Evolutionary conservation across 2,113 vertebrate genomes (phyloP).

Genomic region (Lagenorhynchus albirostris): DNA sequence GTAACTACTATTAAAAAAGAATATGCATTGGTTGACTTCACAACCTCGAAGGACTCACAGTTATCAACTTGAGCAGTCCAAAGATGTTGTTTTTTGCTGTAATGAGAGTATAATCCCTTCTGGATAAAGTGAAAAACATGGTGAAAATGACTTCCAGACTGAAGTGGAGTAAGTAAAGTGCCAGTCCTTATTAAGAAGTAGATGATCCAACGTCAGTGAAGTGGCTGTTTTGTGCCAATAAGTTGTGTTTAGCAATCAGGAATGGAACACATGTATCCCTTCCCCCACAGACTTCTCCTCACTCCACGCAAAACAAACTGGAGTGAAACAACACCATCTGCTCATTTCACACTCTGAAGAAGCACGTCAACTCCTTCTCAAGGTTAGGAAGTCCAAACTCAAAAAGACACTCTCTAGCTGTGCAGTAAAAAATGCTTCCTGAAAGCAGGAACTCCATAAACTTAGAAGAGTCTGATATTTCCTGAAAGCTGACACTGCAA

Average conservation of each 20-base stretch:
- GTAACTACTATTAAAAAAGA: neutral
- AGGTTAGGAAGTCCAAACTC: slow-evolving; percentile 72
- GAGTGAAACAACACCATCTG: slow-evolving; percentile 76
- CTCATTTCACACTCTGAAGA: slow-evolving; percentile 72
- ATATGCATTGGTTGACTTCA: neutral
- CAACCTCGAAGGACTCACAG: neutral
- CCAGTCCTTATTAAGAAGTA: slow-evolving; percentile 24
- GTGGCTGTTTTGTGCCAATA: slow-evolving; percentile 29
- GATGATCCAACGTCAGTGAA: neutral
- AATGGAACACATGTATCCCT: slow-evolving; percentile 53
- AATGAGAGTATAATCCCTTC: slow-evolving; percentile 15
- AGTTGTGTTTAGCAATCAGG: slow-evolving; percentile 41
- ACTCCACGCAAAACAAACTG: slow-evolving; percentile 74
- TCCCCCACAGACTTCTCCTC: slow-evolving; percentile 61
- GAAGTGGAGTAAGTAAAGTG: neutral
- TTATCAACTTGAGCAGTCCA: neutral
- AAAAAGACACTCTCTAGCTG: slow-evolving; percentile 56
- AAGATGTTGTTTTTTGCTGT: neutral
- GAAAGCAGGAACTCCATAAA: neutral
- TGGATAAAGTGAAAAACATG: neutral
- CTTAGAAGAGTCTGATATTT: neutral
- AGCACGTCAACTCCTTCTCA: slow-evolving; percentile 65
- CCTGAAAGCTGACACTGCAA: neutral
- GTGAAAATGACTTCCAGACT: neutral
- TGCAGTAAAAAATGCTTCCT: neutral